Percentiles rank a stretch among this genome's conserved stretches.
Conservation (phyloP, 2,888 invertebrate genomes). For the Acanthoscelides obtectus region DNA sequence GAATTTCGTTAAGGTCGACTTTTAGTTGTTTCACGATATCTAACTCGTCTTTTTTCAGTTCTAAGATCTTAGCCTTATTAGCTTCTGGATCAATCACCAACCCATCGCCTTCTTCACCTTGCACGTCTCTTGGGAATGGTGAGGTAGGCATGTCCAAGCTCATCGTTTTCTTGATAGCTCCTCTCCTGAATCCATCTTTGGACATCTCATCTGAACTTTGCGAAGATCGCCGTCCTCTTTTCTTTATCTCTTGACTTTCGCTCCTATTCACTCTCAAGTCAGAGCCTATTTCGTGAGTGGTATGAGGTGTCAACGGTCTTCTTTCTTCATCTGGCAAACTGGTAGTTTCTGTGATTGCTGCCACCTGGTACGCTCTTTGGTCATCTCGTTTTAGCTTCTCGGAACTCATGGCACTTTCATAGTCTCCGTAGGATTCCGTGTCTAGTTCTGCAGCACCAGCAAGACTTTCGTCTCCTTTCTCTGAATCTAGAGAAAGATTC, state of each 20-base stretch:
- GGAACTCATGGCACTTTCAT: conserved; percentile 62
- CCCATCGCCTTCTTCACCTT: conserved; percentile 57
- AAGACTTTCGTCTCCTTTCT: conserved; percentile 47
- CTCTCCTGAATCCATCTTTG: conserved; percentile 40
- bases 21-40: conserved; percentile 37
- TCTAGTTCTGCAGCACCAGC: conserved; percentile 54
- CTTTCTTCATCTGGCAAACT: conserved; percentile 43
- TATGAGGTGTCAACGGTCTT: conserved; percentile 41
- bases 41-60: conserved; percentile 40
- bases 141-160: conserved; percentile 44
- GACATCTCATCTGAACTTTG: conserved; percentile 51
- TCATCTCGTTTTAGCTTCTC: conserved; percentile 44
- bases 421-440: conserved; percentile 60
- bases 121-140: conserved; percentile 49
- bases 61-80: conserved; percentile 46
- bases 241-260: conserved; percentile 48
- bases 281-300: conserved; percentile 47
- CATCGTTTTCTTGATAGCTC: conserved; percentile 39
- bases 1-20: conserved; percentile 48
- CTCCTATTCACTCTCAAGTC: conserved; percentile 45
- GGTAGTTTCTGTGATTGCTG: conserved; percentile 45
- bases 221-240: conserved; percentile 35
- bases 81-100: conserved; percentile 51
- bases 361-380: conserved; percentile 41
- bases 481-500: conserved; percentile 57